Evolutionary conservation across 2,888 invertebrate species (phyloP).

Genomic region (Dryomyza anilis): DNA sequence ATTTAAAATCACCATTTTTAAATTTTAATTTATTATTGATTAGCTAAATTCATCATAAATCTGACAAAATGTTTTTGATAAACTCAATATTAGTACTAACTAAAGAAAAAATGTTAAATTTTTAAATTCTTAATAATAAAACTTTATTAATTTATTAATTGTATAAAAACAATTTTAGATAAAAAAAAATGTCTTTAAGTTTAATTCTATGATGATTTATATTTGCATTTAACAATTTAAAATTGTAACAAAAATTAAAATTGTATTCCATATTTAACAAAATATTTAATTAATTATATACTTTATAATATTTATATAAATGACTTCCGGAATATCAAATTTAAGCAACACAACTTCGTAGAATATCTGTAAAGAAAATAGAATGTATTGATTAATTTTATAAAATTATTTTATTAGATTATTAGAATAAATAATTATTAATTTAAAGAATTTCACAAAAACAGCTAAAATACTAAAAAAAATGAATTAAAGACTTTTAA

Average conservation of each 20-base stretch:
- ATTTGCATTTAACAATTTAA: neutral
- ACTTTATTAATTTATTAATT: neutral
- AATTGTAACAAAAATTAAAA: neutral
- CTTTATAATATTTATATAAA: too few relatives aligned
- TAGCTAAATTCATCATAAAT: neutral
- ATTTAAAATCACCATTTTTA: neutral
- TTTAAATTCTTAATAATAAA: neutral
- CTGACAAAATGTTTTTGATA: neutral
- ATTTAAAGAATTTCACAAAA: too few relatives aligned
- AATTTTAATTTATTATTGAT: neutral
- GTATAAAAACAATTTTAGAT: too few relatives aligned
- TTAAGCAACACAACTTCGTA: too few relatives aligned
- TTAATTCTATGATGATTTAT: too few relatives aligned
- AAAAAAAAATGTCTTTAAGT: too few relatives aligned
- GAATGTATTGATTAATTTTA: too few relatives aligned
- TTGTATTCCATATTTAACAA: neutral
- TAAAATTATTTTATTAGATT: too few relatives aligned
- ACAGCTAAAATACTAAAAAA: neutral
- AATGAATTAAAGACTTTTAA: too few relatives aligned
- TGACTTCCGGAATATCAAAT: too few relatives aligned
- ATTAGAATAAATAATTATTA: too few relatives aligned
- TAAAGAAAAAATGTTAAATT: neutral
- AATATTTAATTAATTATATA: neutral
- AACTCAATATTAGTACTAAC: neutral
- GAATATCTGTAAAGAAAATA: too few relatives aligned